Evolutionary conservation across 1,140 invertebrate genomes (phyloP).

Genomic region (Homalodisca vitripennis): DNA sequence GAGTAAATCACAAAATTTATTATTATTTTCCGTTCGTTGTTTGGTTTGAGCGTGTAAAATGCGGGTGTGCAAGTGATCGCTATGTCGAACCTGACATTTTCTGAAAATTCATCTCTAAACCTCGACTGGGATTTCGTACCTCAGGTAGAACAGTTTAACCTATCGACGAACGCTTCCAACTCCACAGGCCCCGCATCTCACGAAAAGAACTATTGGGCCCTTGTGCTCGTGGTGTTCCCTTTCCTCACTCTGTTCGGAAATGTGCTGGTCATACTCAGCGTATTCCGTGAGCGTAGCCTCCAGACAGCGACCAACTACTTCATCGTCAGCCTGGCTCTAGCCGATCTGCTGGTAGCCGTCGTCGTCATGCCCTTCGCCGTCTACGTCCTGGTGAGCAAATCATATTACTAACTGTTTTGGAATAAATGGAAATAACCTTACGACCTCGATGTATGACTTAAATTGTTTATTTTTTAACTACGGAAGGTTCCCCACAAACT

Average conservation of each 20-base stretch:
- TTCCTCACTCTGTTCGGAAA: conserved; percentile 95
- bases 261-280: conserved; percentile 92
- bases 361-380: conserved; percentile 98
- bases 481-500: too few species aligned
- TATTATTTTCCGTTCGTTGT: too few species aligned
- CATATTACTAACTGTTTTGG: too few species aligned
- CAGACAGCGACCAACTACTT: conserved; percentile 98
- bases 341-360: conserved; percentile 93
- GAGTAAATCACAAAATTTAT: too few species aligned
- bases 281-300: conserved; percentile 82
- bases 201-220: conserved; percentile 75
- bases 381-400: conserved; percentile 91
- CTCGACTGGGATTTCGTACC: conserved; percentile 12
- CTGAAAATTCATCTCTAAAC: background rate
- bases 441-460: too few species aligned
- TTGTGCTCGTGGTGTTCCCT: conserved; percentile 85
- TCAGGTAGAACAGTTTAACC: background rate
- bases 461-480: too few species aligned
- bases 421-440: too few species aligned
- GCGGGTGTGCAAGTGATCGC: background rate
- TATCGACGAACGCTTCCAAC: conserved; percentile 1
- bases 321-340: conserved; percentile 96
- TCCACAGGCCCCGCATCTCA: conserved; percentile 41
- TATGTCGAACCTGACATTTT: background rate
- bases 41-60: too few species aligned